A percentile compares a stretch with the other conserved stretches of the same genome.
Evolutionary conservation across 2,113 vertebrate genomes (phyloP).

Genomic region (Numida meleagris): DNA sequence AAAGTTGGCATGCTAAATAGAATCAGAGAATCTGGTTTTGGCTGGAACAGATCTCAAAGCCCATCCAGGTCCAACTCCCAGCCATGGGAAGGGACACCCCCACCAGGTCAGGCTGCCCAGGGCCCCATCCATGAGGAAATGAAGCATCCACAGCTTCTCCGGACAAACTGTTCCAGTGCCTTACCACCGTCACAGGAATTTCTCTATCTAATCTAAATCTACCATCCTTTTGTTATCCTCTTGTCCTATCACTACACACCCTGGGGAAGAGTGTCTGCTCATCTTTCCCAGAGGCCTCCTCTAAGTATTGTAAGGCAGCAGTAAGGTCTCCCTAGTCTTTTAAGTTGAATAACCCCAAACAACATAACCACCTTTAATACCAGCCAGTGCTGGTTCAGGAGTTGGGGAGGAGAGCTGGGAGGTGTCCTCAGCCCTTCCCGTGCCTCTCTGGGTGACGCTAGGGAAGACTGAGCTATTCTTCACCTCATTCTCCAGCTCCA

Average conservation of each 20-base stretch:
- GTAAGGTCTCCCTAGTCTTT: background rate
- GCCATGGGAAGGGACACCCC: background rate
- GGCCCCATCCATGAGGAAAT: background rate
- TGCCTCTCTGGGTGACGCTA: accelerated
- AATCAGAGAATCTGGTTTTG: background rate
- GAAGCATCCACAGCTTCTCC: background rate
- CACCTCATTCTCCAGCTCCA: background rate
- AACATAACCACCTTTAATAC: background rate
- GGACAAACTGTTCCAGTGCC: background rate
- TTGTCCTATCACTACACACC: background rate
- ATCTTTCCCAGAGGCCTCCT: background rate
- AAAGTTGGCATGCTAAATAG: background rate
- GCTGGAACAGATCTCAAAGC: background rate
- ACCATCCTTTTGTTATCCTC: background rate
- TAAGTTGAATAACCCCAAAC: background rate
- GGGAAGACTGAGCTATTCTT: background rate
- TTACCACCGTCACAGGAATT: background rate
- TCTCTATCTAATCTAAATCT: background rate
- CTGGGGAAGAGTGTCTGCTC: background rate
- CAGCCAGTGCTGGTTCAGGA: background rate
- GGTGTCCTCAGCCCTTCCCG: background rate
- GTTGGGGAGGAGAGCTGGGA: background rate
- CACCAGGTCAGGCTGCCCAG: background rate
- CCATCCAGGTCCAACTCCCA: background rate
- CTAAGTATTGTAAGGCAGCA: background rate